Evolutionary conservation across 2,797 vertebrate species (phyloP).

Genomic region (Gymnoscopelus braueri): DNA sequence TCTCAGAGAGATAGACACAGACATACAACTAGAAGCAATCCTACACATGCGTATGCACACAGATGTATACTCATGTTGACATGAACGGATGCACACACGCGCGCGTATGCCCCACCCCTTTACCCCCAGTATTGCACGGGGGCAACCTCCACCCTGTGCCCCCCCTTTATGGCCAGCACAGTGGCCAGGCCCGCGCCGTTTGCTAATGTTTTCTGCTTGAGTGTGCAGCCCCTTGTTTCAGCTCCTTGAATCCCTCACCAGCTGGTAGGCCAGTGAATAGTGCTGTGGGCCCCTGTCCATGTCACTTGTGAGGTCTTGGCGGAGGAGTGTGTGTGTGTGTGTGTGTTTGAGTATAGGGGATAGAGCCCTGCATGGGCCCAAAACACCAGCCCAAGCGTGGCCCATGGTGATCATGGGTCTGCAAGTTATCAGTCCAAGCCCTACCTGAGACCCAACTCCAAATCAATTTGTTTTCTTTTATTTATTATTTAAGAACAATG

Average conservation of each 20-base stretch:
- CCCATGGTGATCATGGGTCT: too few relatives aligned
- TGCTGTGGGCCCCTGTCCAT: constrained; percentile 90
- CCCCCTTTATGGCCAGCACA: constrained; percentile 47
- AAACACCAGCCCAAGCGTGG: too few relatives aligned
- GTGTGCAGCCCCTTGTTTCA: constrained; percentile 86
- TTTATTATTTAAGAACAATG: neutral
- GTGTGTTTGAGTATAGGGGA: constrained; percentile 18
- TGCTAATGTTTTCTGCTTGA: constrained; percentile 85
- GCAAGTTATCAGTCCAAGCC: too few relatives aligned
- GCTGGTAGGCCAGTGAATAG: constrained; percentile 95
- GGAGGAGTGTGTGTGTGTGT: constrained; percentile 75
- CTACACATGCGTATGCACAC: neutral
- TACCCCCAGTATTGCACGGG: constrained; percentile 48
- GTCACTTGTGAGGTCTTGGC: constrained; percentile 99
- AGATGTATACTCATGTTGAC: neutral
- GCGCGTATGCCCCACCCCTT: constrained; percentile 44
- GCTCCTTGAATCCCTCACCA: constrained; percentile 95
- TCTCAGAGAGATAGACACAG: neutral
- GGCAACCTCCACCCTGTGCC: constrained; percentile 39
- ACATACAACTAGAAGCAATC: neutral
- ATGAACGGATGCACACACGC: constrained; percentile 20
- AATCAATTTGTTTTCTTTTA: constrained; percentile 1
- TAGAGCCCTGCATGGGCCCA: too few relatives aligned
- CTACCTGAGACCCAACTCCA: too few relatives aligned
- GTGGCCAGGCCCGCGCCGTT: constrained; percentile 75